phyloP scores from a whole-genome alignment of 2,888 invertebrate genomes.

The Tetramorium bicarinatum region DNA sequence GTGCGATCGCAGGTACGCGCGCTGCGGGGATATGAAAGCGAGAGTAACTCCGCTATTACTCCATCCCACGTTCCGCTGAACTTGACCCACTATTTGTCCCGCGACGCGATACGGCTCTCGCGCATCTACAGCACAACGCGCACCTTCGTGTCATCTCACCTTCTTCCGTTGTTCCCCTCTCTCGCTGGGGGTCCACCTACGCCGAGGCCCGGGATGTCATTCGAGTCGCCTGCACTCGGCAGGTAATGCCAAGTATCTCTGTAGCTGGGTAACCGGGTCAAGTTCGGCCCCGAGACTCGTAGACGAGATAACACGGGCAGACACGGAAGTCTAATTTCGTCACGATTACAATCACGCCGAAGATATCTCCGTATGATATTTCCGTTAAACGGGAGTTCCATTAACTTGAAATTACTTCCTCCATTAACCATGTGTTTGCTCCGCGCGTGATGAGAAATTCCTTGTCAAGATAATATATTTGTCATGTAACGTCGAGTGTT shows the following conservation, averaged over 20 bases:
- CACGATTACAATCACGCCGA: neutral
- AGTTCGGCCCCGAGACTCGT: constrained; percentile 62
- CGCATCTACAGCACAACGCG: constrained; percentile 22
- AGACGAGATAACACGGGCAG: constrained; percentile 34
- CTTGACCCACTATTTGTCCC: constrained; percentile 80
- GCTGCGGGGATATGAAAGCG: constrained; percentile 73
- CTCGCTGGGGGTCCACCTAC: constrained; percentile 46
- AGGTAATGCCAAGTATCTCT: constrained; percentile 63
- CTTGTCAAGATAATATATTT: neutral
- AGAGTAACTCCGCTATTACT: constrained; percentile 75
- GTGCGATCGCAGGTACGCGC: constrained; percentile 44
- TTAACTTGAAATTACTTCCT: too few species aligned
- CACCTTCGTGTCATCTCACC: constrained; percentile 20
- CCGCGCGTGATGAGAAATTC: neutral
- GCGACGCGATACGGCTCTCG: constrained; percentile 58
- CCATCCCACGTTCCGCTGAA: constrained; percentile 77
- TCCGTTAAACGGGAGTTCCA: neutral
- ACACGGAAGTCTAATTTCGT: constrained; percentile 62
- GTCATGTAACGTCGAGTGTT: neutral
- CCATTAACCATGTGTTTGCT: too few species aligned
- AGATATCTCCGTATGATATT: neutral
- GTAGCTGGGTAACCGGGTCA: constrained; percentile 67
- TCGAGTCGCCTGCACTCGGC: constrained; percentile 65
- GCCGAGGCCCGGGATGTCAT: constrained; percentile 42
- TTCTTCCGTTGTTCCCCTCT: neutral